Evolutionary conservation across 37 sponge, comb jelly and placozoan species (phyloP), one percentile per base, ranked within the genome.

Genomic region (Lycopodina hypogea): DNA sequence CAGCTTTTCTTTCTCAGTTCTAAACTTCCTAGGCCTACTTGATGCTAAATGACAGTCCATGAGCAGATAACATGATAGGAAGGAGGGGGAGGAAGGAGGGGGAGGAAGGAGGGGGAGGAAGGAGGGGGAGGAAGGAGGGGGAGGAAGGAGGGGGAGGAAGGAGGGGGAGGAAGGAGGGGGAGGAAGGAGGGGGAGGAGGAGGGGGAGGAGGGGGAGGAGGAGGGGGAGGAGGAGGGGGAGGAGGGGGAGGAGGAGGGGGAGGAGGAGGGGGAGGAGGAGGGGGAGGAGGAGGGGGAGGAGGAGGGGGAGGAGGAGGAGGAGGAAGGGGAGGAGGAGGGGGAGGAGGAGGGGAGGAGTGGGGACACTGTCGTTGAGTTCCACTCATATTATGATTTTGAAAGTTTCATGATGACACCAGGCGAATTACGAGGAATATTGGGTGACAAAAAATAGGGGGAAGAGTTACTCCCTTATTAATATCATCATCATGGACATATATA

Each of bases 251-350:
- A 14, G 36, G 36, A 15, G 69, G 7, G 36, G 34, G 69, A 68
- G 69, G 34, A 33, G 36, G 69, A 68, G 69, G 33, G 37, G 34
- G 69, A 68, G 69, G n/a, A 64, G n/a, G 29, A 69, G 71, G 0
- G 23, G 21, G 45, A 39, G 41, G 2, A 21, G 23, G 41, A 37
- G 71, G 18, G 71, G 39, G 71, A 69, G 71, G 39, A 4, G 45
- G 71, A 69, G 71, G 8, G 42, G 71, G 23, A 1, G 2, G 71
- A 39, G 71, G 18, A 39, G 39, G 71, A 69, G n/a, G 66, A 24
- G 56, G n/a, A n/a, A 28, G 1, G 56, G 26, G 55, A n/a, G 74
- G 26, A 53, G 33, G 53, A 50, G 74, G 51, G 30, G 32, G 53
- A 50, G 53, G 9, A 32, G 1, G 33, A 50, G 32, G 1, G 74